Percentiles rank a stretch among this genome's conserved stretches.
These are phyloP conservation scores for Poeciliopsis occidentalis DNA, from an alignment of 2,113 vertebrate genomes.

Conservation along the genomic window DNA sequence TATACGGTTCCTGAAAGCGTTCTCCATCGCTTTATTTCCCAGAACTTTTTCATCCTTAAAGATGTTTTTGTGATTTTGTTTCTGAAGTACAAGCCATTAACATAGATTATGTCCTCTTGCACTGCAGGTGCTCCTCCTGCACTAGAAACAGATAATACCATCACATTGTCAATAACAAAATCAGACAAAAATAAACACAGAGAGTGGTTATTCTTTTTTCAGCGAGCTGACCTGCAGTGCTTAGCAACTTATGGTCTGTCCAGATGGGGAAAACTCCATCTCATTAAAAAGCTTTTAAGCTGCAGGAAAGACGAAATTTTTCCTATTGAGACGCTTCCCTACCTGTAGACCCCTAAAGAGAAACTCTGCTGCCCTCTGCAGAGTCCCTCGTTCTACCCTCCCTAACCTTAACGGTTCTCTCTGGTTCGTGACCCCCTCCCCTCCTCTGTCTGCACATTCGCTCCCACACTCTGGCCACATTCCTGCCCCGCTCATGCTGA, in stretches of 20 bases:
- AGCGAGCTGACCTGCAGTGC: not conserved
- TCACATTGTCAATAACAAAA: too few species aligned
- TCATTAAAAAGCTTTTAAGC: not conserved
- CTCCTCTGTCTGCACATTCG: slow-evolving; percentile 60
- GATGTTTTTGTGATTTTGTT: too few species aligned
- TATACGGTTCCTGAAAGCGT: too few species aligned
- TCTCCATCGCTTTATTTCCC: too few species aligned
- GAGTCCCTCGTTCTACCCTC: slow-evolving; percentile 52
- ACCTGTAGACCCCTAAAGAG: slow-evolving; percentile 22
- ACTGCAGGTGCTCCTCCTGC: too few species aligned
- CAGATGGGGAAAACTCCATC: not conserved
- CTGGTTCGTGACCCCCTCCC: slow-evolving; percentile 71
- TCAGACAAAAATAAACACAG: too few species aligned
- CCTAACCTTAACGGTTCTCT: slow-evolving; percentile 63
- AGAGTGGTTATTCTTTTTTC: not conserved
- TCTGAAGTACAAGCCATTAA: too few species aligned
- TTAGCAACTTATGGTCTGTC: not conserved
- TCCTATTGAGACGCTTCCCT: too few species aligned
- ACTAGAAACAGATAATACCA: too few species aligned
- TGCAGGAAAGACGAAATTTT: too few species aligned
- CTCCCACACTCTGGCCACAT: slow-evolving; percentile 76
- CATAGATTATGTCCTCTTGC: too few species aligned
- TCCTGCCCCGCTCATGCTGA: slow-evolving; percentile 74
- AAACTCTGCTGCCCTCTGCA: slow-evolving; percentile 49
- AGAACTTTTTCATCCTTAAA: too few species aligned